phyloP scores from a whole-genome alignment of 2,797 vertebrate species.

The Halcyon chelicuti region DNA sequence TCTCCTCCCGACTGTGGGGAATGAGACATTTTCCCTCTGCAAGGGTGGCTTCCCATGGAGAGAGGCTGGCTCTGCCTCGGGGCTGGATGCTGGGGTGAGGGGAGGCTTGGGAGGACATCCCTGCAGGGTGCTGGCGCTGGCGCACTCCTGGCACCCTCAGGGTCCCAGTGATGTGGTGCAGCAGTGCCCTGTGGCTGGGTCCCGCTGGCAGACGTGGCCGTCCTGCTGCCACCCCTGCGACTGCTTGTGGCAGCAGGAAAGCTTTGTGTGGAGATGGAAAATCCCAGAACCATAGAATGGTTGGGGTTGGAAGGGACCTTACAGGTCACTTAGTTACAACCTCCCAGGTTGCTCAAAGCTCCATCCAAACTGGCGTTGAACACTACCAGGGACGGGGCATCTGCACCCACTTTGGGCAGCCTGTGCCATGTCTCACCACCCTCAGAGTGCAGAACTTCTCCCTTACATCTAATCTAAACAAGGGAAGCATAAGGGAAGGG shows the following conservation, averaged over 20 bases:
- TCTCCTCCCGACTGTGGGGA: background rate
- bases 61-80: background rate
- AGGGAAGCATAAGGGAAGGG: background rate
- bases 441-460: background rate
- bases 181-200: background rate
- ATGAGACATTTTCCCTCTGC: background rate
- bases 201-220: background rate
- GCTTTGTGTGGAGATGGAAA: background rate
- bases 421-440: background rate
- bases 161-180: background rate
- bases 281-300: background rate
- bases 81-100: fast-evolving
- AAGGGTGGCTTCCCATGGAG: background rate
- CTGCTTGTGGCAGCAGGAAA: background rate
- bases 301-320: background rate
- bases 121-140: background rate
- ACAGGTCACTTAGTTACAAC: background rate
- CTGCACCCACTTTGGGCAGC: background rate
- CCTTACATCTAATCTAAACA: background rate
- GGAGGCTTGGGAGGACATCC: background rate
- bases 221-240: fast-evolving
- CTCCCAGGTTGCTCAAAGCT: background rate
- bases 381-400: background rate
- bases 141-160: fast-evolving
- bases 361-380: background rate